Base-by-base conservation (phyloP, 2,888 invertebrate species). In the Nomada goodeniana region DNA sequence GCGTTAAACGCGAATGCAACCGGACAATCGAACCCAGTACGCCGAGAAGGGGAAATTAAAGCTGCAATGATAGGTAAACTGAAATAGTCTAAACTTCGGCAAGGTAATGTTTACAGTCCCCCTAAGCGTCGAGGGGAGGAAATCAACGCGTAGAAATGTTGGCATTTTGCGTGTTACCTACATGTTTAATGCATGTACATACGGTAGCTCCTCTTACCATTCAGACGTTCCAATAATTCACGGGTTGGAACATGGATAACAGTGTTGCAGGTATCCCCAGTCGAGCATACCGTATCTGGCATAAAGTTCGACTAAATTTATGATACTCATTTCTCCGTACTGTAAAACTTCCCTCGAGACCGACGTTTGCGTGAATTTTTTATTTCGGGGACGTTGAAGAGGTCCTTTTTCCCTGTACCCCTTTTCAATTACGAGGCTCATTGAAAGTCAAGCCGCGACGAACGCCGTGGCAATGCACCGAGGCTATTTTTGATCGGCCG, bases 401-500 rank as follows among this genome's bases (percentile, higher is more conserved):
- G 20, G 11, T n/a, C 20, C 71, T 63, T 72, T 69, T 63, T 61
- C 20, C 20, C 55, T 23, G 47, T 11, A n/a, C 20, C 47, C 65
- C 75, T 59, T 69, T 76, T 79, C 75, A 65, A 82, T 79, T 82
- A 83, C 72, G 76, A 69, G 75, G 64, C 64, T 75, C 53, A 44
- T 83, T 78, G 75, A 72, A 68, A 75, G 68, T 68, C 67, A 71
- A 59, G 52, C 15, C 60, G 42, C 80, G 57, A 53, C 72, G 76
- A 63, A 50, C 61, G 57, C 57, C 69, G 82, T 75, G 72, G 52
- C 82, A 79, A 82, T 70, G 83, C 61, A 84, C 83, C 81, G 55
- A 68, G 74, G 74, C 80, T 84, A 83, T 84, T 84, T 84, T 84
- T 83, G 72, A 84, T 83, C 83, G 71, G 76, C 63, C 76, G 59